Evolutionary conservation across 2,113 vertebrate species (phyloP).

Genomic region (Callopanchax toddi): DNA sequence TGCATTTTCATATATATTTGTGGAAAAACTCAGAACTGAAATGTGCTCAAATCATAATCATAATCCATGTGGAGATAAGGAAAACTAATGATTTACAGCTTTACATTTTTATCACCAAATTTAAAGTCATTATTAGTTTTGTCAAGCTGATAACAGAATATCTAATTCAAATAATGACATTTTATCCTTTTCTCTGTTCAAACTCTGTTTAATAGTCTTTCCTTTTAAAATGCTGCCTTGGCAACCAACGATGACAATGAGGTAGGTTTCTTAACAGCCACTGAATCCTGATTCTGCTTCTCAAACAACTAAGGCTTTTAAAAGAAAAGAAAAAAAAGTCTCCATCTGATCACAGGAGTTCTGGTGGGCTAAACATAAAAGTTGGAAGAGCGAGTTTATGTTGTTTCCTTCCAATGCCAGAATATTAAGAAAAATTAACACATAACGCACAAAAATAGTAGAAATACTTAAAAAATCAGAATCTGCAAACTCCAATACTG

Average conservation of each 20-base stretch:
- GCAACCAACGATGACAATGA: background rate
- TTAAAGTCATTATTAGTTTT: background rate
- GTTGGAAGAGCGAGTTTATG: background rate
- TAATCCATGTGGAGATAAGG: no score
- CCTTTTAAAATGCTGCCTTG: background rate
- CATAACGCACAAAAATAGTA: background rate
- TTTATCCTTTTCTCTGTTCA: background rate
- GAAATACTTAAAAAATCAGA: conserved; percentile 17
- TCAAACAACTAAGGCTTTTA: no score
- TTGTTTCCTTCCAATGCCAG: background rate
- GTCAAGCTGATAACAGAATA: background rate
- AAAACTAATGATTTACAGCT: no score
- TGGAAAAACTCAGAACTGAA: background rate
- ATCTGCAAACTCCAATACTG: conserved; percentile 42
- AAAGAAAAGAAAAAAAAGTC: no score
- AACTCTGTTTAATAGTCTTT: background rate
- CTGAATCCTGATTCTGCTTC: no score
- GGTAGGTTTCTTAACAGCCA: no score
- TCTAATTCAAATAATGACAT: background rate
- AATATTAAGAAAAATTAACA: background rate
- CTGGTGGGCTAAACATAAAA: background rate
- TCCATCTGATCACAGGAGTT: no score
- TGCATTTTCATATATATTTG: background rate
- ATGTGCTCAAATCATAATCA: background rate
- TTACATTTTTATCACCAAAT: no score